Conservation (phyloP, 2,888 invertebrate species). For the Miltochrista miniata region DNA sequence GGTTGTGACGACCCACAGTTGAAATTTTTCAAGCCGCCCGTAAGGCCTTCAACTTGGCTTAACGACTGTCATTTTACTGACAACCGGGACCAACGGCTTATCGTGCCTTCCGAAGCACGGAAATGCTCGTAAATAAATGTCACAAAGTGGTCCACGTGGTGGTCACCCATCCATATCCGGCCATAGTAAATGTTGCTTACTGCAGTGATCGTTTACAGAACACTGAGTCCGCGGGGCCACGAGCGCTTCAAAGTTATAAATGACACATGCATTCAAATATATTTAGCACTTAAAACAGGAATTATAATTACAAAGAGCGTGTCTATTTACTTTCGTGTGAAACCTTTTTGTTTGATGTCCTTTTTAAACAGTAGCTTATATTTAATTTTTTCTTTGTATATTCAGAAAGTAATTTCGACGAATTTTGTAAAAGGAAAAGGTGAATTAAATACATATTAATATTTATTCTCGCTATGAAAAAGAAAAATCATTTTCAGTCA, state of each 20-base stretch:
- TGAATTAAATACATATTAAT: neutral
- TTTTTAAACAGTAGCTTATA: constrained; percentile 27
- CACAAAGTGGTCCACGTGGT: too few species aligned
- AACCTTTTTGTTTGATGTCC: constrained; percentile 27
- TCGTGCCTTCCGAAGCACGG: too few species aligned
- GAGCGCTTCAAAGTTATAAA: constrained; percentile 11
- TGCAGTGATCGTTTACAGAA: too few species aligned
- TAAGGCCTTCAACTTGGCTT: too few species aligned
- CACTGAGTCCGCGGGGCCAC: too few species aligned
- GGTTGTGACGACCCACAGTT: too few species aligned
- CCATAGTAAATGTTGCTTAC: neutral
- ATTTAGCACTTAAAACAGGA: constrained; percentile 26
- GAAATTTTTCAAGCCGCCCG: too few species aligned
- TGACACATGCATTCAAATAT: constrained; percentile 22
- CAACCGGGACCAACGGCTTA: too few species aligned
- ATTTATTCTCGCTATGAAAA: neutral
- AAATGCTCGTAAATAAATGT: too few species aligned
- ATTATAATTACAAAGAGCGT: constrained; percentile 32
- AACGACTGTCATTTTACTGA: too few species aligned
- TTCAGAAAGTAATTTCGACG: constrained; percentile 12
- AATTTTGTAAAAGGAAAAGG: constrained; percentile 2
- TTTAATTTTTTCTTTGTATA: constrained; percentile 30
- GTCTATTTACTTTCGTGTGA: constrained; percentile 25
- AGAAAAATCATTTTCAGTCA: too few species aligned
- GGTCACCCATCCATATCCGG: too few species aligned